phyloP scores from a whole-genome alignment of 1,140 invertebrate genomes.

The Anastrepha obliqua region DNA sequence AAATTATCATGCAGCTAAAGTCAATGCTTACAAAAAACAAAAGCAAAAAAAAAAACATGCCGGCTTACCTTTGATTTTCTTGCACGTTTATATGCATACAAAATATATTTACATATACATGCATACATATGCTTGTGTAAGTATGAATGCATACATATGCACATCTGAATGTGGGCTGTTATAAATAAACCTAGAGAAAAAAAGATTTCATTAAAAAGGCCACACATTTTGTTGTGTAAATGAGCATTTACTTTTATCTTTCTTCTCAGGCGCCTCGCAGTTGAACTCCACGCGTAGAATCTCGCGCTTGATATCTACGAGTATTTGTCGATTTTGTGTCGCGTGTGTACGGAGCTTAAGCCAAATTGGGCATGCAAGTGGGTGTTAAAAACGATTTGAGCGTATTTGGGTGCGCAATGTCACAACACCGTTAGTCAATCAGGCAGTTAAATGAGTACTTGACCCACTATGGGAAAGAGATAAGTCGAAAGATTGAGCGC shows the following conservation, averaged over 20 bases:
- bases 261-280: background rate
- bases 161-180: background rate
- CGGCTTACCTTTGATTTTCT: background rate
- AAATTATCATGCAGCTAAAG: background rate
- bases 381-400: slow-evolving; percentile 22
- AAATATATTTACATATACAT: background rate
- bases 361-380: background rate
- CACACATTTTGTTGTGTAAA: background rate
- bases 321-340: background rate
- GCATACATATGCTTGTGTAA: background rate
- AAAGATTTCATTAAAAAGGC: background rate
- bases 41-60: background rate
- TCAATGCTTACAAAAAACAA: background rate
- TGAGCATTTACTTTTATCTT: background rate
- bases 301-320: background rate
- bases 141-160: background rate
- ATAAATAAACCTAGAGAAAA: background rate
- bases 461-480: slow-evolving; percentile 28
- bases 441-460: slow-evolving; percentile 36
- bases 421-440: slow-evolving; percentile 24
- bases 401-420: background rate
- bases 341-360: slow-evolving; percentile 6
- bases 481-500: background rate
- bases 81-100: background rate
- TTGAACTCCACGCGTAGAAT: background rate